Base-by-base conservation (phyloP, 2,888 invertebrate genomes). In the Eutolmus rufibarbis region DNA sequence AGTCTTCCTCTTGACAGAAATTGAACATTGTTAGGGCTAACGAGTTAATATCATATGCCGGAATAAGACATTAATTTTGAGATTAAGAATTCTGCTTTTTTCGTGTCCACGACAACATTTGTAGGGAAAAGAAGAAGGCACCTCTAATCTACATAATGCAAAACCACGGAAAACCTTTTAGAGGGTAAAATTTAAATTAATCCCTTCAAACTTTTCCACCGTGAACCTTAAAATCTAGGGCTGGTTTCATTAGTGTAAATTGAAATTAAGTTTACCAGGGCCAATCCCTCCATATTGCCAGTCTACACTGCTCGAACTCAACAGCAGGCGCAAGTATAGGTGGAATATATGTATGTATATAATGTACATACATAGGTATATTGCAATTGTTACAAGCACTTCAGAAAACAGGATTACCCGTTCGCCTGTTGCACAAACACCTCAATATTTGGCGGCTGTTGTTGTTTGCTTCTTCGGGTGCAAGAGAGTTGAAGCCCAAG, bases 241-340 rank as follows among this genome's bases (percentile, higher is more conserved):
- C 78, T 56, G 57, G 51, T 86, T 86, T 77, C 86, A 56, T 86
- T 86, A 78, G 86, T 57, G 77, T 56, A 86, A 86, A 86, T 77
- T 86, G 86, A 77, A 86, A 86, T 86, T 76, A 86, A 77, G 77
- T 77, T 86, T 77, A 37, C 34, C 86, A 9, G 56, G 37, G 78
- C 78, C 51, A 86, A 86, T 86, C 86, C 84, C 43, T 66, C 43
- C 84, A 79, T 84, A 84, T 84, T 84, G 84, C 84, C 14, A 37
- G 34, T 84, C 37, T 66, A 46, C 81, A 56, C 56, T 56, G 34
- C 34, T 8, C 34, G 74, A 74, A 28, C 9, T n/a, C 43, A n/a
- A 46, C 51, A 79, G 66, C 23, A 66, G 66, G 66, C 23, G 12
- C 66, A 51, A 3, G 23, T 56, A 51, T 51, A 37, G 34, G 31